These are phyloP conservation scores for Stenolophus ochropezus DNA, from an alignment of 2,888 invertebrate genomes.

Conservation along the genomic window DNA sequence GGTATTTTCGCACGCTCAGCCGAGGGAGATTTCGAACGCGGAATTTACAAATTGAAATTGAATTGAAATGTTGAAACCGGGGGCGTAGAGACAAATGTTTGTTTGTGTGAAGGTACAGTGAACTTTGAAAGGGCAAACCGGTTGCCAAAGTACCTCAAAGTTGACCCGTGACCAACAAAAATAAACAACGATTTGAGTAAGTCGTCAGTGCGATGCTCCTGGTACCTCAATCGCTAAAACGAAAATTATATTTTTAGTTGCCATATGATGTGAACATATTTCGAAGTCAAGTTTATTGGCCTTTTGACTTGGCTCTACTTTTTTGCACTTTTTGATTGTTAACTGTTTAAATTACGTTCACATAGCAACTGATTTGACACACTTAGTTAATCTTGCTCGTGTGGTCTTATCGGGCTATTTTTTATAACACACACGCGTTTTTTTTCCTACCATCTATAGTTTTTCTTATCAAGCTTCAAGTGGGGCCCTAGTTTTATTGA, in stretches of 20 bases:
- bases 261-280: conserved; percentile 26
- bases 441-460: conserved; percentile 45
- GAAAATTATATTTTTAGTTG: conserved; percentile 42
- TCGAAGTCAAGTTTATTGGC: conserved; percentile 49
- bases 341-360: conserved; percentile 26
- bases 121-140: conserved; percentile 32
- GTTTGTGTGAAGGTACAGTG: conserved; percentile 23
- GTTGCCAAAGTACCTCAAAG: conserved; percentile 31
- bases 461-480: conserved; percentile 42
- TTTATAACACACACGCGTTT: conserved; percentile 38
- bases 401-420: conserved; percentile 31
- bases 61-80: conserved; percentile 26
- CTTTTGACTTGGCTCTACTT: conserved; percentile 8
- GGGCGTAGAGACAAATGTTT: conserved; percentile 18
- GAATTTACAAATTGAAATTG: neutral
- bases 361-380: conserved; percentile 50
- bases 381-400: conserved; percentile 40
- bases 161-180: conserved; percentile 40
- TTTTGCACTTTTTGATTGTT: conserved; percentile 43
- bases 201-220: conserved; percentile 46
- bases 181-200: conserved; percentile 38
- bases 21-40: neutral
- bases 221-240: conserved; percentile 11
- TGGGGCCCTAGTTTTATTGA: conserved; percentile 40
- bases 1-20: conserved; percentile 20